phyloP scores from a whole-genome alignment of 2,113 vertebrate genomes.

The Thunnus maccoyii region DNA sequence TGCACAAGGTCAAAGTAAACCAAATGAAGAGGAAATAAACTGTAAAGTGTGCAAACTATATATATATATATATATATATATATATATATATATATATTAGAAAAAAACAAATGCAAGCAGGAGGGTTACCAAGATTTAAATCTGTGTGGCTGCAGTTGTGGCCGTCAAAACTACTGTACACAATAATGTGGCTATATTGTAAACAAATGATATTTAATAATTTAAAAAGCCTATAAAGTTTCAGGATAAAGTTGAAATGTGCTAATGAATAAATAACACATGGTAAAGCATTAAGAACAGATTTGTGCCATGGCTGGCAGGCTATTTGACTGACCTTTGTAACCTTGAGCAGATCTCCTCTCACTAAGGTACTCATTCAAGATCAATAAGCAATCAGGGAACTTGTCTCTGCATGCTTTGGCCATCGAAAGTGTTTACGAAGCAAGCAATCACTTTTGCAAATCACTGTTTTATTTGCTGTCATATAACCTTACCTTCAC shows the following conservation, averaged over 20 bases:
- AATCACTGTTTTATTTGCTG: conserved; percentile 81
- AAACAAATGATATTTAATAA: not conserved
- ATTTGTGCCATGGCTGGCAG: conserved; percentile 23
- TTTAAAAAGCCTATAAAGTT: not conserved
- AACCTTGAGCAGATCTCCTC: conserved; percentile 69
- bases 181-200: not conserved
- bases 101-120: too few relatives aligned
- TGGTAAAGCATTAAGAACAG: conserved; percentile 33
- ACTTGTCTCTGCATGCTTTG: conserved; percentile 68
- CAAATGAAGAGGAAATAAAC: too few relatives aligned
- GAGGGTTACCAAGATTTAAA: too few relatives aligned
- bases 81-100: too few relatives aligned
- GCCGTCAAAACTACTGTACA: not conserved
- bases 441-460: conserved; percentile 82
- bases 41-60: too few relatives aligned
- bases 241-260: not conserved
- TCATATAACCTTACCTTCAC: conserved; percentile 73
- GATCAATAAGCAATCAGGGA: conserved; percentile 86
- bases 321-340: conserved; percentile 64
- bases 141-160: not conserved
- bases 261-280: conserved; percentile 21
- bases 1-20: too few relatives aligned
- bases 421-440: conserved; percentile 80
- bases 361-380: conserved; percentile 67
- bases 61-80: too few relatives aligned